Base-by-base conservation (phyloP, 2,797 vertebrate genomes). In the Netta rufina region DNA sequence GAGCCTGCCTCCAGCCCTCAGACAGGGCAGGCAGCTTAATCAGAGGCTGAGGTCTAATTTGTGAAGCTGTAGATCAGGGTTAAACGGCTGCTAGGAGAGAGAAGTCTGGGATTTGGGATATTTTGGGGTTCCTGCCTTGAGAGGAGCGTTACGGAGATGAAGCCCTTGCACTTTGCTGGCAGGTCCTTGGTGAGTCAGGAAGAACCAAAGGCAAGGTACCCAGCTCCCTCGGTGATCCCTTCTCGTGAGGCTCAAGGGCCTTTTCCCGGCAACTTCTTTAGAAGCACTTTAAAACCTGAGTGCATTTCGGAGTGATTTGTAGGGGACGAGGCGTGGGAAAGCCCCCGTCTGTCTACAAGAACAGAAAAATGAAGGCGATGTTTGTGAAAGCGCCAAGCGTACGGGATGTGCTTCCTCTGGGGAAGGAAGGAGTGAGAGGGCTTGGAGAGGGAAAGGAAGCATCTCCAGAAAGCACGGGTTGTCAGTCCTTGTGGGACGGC, bases 81-180 rank as follows among this genome's bases (percentile, higher is more conserved):
- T 36, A 49, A 49, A 0, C 32, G 32, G 33, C 56, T 13, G 27
- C n/a, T n/a, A 61, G 60, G 56, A 87, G 16, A n/a, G 1, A 9
- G 30, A 51, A 13, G 2, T 49, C 24, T 64, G 47, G 17, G 33
- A 0, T 9, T 54, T 54, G 11, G 2, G 4, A 0, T 10, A 9
- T 7, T 0, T 10, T 69, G 41, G 53, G 21, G 6, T 9, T 47
- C 30, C 39, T 72, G 33, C 45, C 38, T 66, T 66, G 39, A 32
- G n/a, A 78, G 54, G 66, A 71, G 32, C 1, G 3, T 27, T 51
- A 0, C 9, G 57, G 41, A 22, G 64, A 6, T 11, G 24, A 32
- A 3, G 1, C 30, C n/a, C 1, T 6, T 86, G 25, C 41, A 6
- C 3, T 2, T 11, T 56, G 38, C 25, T 49, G 58, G 3, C 12